Percentiles rank a stretch among this genome's conserved stretches.
phyloP scores from a whole-genome alignment of 2,888 invertebrate species.

The Drosophila picticornis region DNA sequence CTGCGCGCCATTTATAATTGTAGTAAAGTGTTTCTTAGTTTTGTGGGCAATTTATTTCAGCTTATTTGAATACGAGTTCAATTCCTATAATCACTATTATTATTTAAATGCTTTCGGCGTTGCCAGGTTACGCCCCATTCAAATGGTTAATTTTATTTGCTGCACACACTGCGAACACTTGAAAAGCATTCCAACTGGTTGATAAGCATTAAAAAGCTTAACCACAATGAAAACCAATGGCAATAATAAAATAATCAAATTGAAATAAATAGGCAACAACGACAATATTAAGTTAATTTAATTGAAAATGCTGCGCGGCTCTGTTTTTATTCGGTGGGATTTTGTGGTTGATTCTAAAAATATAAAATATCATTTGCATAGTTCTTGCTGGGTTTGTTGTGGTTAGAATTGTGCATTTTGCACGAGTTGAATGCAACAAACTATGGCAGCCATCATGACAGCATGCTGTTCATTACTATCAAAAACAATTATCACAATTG shows the following conservation, averaged over 20 bases:
- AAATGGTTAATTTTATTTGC: background rate
- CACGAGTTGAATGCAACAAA: slow-evolving; percentile 23
- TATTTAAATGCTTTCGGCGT: slow-evolving; percentile 9
- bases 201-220: slow-evolving; percentile 4
- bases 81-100: background rate
- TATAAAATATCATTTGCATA: background rate
- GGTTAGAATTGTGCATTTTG: slow-evolving; percentile 3
- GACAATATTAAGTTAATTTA: slow-evolving; percentile 10
- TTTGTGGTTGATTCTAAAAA: slow-evolving; percentile 24
- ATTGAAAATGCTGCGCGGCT: slow-evolving; percentile 16
- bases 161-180: background rate
- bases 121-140: slow-evolving; percentile 15
- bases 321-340: slow-evolving; percentile 10
- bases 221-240: slow-evolving; percentile 16
- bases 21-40: background rate
- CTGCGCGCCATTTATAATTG: background rate
- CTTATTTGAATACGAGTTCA: background rate
- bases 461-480: slow-evolving; percentile 6
- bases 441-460: slow-evolving; percentile 33
- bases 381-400: slow-evolving; percentile 14
- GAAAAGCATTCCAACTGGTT: background rate
- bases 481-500: slow-evolving; percentile 28
- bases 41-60: background rate
- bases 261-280: background rate
- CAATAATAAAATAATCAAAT: background rate